Percentiles rank a stretch among this genome's conserved stretches.
phyloP scores from a whole-genome alignment of 30 jellyfish, hydroid and myxozoan genomes.

The Nemopilema nomurai region DNA sequence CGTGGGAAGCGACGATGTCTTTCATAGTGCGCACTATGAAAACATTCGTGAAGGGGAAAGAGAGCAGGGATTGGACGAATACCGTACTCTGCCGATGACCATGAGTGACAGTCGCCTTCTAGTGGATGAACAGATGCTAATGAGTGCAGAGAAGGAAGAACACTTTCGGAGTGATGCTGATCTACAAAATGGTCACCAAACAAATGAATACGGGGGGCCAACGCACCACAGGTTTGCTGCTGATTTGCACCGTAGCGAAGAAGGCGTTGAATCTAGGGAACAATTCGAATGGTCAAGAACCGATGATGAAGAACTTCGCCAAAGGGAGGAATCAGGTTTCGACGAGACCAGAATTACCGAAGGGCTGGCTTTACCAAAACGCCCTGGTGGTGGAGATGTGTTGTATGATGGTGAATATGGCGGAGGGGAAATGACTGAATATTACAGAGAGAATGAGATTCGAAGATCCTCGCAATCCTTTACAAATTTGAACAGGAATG shows the following conservation, averaged over 20 bases:
- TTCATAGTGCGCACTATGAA: background rate
- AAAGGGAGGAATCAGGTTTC: background rate
- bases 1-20: background rate
- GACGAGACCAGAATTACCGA: background rate
- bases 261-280: background rate
- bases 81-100: background rate
- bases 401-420: background rate
- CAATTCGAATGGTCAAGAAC: background rate
- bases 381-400: background rate
- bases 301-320: background rate
- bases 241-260: no score
- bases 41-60: background rate
- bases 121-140: background rate
- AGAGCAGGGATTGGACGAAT: background rate
- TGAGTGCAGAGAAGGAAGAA: background rate
- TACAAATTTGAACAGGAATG: background rate
- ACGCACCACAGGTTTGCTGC: no score
- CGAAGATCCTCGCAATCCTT: constrained; percentile 14
- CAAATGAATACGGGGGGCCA: no score
- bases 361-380: background rate
- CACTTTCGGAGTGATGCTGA: background rate
- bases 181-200: background rate
- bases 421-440: background rate
- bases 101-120: background rate
- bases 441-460: background rate